phyloP scores from a whole-genome alignment of 2,797 vertebrate species.

The Cheirogaleus major region DNA sequence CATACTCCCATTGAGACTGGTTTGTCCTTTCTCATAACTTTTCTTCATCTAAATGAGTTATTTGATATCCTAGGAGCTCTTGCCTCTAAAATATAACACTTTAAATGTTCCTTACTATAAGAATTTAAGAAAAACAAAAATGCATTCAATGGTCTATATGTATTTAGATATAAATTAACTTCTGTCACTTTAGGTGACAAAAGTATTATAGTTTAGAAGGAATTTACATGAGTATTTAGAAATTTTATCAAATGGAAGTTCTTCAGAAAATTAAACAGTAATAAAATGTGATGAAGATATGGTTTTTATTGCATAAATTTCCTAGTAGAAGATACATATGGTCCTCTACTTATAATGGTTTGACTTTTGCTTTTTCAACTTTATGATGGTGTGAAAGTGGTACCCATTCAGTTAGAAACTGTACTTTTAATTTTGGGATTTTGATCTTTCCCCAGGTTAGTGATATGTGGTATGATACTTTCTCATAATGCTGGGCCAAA shows the following conservation, averaged over 20 bases:
- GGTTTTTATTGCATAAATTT: not conserved
- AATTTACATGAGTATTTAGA: not conserved
- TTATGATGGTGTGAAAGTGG: not conserved
- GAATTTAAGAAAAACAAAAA: not conserved
- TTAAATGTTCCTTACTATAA: not conserved
- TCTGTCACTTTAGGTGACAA: not conserved
- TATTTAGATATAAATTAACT: not conserved
- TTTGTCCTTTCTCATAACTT: conserved; percentile 41
- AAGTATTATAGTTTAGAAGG: not conserved
- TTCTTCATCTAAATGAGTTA: conserved; percentile 29
- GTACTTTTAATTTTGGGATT: not conserved
- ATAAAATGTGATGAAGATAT: not conserved
- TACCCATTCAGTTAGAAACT: not conserved
- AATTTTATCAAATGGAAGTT: not conserved
- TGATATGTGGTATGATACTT: not conserved
- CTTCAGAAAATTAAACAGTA: not conserved
- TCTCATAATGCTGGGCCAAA: not conserved
- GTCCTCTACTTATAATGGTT: not conserved
- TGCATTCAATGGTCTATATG: not conserved
- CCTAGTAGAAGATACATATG: not conserved
- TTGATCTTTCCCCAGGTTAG: not conserved
- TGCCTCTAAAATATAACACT: not conserved
- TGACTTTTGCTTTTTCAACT: not conserved
- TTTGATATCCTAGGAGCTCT: not conserved
- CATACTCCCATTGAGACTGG: not conserved